Evolutionary conservation across 2,797 vertebrate species (phyloP).

Genomic region (Coccyzus lansbergi): DNA sequence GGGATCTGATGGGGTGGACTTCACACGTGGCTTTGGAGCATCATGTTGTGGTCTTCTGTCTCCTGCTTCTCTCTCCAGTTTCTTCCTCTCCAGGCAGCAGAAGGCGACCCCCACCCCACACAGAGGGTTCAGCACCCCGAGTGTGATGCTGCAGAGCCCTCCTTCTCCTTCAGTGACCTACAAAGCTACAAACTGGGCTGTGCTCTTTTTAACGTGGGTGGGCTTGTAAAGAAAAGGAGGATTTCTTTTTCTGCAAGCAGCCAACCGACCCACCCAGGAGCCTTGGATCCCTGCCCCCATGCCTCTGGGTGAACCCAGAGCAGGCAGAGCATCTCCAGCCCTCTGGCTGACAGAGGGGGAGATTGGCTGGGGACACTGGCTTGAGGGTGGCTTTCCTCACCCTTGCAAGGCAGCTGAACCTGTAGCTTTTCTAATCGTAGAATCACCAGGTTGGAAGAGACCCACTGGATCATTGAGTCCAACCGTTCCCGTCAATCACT

Average conservation of each 20-base stretch:
- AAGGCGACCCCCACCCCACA: fast-evolving
- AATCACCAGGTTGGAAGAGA: too few species aligned
- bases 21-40: not conserved
- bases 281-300: not conserved
- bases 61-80: not conserved
- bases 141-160: not conserved
- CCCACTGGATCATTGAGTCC: too few species aligned
- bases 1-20: not conserved
- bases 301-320: not conserved
- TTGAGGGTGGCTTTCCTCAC: not conserved
- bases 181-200: slow-evolving; percentile 7
- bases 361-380: not conserved
- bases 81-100: not conserved
- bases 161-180: slow-evolving; percentile 51
- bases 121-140: fast-evolving
- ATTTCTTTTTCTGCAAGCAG: not conserved
- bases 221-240: not conserved
- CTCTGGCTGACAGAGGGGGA: too few species aligned
- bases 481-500: too few species aligned
- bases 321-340: fast-evolving
- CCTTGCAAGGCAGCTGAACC: not conserved
- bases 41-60: not conserved
- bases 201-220: slow-evolving; percentile 15
- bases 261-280: not conserved
- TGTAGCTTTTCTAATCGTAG: not conserved